Conservation (phyloP, 2,113 vertebrate genomes). For the Oreochromis niloticus region DNA sequence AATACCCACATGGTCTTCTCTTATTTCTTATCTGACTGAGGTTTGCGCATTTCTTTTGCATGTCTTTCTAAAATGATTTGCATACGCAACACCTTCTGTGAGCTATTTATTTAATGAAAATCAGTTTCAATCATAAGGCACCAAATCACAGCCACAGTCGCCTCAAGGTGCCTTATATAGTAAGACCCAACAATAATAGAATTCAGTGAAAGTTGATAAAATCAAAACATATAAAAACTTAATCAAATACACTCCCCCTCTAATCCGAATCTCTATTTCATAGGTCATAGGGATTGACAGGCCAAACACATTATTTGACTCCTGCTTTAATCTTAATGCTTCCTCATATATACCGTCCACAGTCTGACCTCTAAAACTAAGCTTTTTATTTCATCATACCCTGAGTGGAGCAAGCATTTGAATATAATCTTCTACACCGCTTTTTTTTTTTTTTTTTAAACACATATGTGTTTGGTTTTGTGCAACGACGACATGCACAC, state of each 20-base stretch:
- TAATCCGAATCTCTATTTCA: background rate
- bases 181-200: background rate
- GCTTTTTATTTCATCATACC: background rate
- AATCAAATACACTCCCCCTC: background rate
- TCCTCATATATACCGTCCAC: background rate
- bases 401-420: background rate
- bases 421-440: background rate
- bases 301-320: background rate
- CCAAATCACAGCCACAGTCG: background rate
- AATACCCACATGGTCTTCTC: background rate
- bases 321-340: background rate
- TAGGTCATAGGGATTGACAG: background rate
- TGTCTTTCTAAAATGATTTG: background rate
- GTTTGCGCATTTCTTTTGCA: background rate
- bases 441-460: background rate
- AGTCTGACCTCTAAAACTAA: background rate
- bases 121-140: background rate
- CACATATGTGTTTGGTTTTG: background rate
- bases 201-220: background rate
- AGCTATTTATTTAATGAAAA: background rate
- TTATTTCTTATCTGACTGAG: background rate
- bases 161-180: background rate
- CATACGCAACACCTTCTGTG: background rate
- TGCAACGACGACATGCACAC: background rate
- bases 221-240: background rate